Percentiles rank a stretch among this genome's conserved stretches.
These are phyloP conservation scores for Drosophila seguyi DNA, from an alignment of 1,140 invertebrate species.

Conservation along the genomic window DNA sequence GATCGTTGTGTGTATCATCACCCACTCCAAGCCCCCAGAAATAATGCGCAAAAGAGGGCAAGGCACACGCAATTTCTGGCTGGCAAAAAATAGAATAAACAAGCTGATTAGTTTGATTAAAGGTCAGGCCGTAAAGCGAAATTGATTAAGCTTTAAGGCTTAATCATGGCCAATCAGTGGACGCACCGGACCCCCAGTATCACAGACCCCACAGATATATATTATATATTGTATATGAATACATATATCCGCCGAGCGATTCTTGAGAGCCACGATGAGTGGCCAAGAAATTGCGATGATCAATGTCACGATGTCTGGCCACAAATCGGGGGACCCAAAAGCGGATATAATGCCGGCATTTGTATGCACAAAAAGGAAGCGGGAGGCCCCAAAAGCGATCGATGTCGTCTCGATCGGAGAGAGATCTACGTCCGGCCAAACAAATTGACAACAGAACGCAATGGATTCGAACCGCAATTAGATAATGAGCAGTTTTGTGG, in stretches of 20 bases:
- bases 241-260: constrained; percentile 13
- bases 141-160: constrained; percentile 34
- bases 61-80: constrained; percentile 5
- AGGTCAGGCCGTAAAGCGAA: constrained; percentile 32
- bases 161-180: constrained; percentile 46
- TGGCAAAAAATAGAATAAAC: constrained; percentile 49
- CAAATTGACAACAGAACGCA: constrained; percentile 15
- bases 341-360: constrained; percentile 29
- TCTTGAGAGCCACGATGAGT: constrained; percentile 38
- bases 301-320: constrained; percentile 23
- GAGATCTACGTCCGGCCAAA: constrained; percentile 43
- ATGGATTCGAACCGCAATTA: constrained; percentile 38
- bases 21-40: neutral
- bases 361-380: constrained; percentile 32
- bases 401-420: constrained; percentile 39
- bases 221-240: neutral
- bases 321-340: constrained; percentile 22
- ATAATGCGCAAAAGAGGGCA: constrained; percentile 33
- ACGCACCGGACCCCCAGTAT: constrained; percentile 9
- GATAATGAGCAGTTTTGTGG: constrained; percentile 52
- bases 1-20: neutral
- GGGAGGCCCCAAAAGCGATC: constrained; percentile 9
- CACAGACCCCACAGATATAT: constrained; percentile 1
- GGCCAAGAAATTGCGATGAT: constrained; percentile 23
- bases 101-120: constrained; percentile 40